Evolutionary conservation across 2,888 invertebrate species (phyloP).

Genomic region (Hesperia comma): DNA sequence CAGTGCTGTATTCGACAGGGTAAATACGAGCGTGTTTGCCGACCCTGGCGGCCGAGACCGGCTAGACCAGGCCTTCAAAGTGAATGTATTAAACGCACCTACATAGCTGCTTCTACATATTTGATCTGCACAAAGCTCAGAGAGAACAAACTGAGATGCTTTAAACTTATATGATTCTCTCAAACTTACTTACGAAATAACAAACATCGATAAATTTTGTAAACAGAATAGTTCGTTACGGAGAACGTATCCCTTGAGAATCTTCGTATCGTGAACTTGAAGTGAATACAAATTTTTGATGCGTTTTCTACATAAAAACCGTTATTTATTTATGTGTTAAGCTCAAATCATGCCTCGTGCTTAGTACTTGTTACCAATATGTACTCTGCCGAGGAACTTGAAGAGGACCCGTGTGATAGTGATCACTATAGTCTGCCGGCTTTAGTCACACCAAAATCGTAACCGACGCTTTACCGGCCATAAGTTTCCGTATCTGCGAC

Average conservation of each 20-base stretch:
- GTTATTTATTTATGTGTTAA: no score
- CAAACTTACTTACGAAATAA: background rate
- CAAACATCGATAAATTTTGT: background rate
- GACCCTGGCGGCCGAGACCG: background rate
- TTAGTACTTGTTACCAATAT: no score
- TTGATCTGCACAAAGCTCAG: conserved; percentile 26
- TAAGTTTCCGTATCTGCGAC: no score
- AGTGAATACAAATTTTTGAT: background rate
- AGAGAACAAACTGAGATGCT: background rate
- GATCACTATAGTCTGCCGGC: no score
- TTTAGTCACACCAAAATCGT: no score
- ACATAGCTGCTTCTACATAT: conserved; percentile 28
- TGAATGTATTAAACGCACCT: conserved; percentile 29
- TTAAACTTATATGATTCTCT: conserved; percentile 5
- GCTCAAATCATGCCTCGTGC: no score
- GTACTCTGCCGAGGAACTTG: no score
- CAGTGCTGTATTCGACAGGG: background rate
- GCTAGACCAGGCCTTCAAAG: conserved; percentile 12
- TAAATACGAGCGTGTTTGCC: conserved; percentile 5
- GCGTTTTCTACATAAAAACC: background rate
- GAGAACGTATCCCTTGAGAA: background rate
- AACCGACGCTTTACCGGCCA: no score
- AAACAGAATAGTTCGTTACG: background rate
- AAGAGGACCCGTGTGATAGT: no score
- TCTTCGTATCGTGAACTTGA: background rate